Conservation (phyloP, 1,140 invertebrate genomes). For the Apis florea region DNA sequence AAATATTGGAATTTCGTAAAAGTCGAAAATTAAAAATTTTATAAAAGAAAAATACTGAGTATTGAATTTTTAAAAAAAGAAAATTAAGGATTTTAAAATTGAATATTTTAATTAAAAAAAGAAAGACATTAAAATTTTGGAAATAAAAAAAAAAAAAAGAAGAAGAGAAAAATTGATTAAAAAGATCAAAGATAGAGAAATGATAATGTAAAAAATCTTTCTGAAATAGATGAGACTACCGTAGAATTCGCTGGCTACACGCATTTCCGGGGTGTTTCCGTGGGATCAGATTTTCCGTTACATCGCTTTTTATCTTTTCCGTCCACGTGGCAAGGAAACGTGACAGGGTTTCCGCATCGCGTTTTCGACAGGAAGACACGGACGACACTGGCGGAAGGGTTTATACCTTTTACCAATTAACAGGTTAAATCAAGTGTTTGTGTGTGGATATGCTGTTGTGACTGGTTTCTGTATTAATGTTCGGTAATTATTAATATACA, state of each 20-base stretch:
- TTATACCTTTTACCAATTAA: slow-evolving; percentile 24
- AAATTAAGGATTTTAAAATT: no score
- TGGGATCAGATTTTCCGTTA: slow-evolving; percentile 50
- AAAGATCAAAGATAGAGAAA: neutral
- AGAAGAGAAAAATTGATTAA: neutral
- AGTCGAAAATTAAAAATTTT: neutral
- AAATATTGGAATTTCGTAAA: neutral
- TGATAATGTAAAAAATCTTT: neutral
- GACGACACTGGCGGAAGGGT: slow-evolving; percentile 6
- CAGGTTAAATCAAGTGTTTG: neutral
- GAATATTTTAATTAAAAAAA: no score
- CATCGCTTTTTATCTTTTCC: slow-evolving; percentile 50
- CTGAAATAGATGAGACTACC: neutral
- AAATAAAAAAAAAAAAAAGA: neutral
- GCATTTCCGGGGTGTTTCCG: slow-evolving; percentile 55
- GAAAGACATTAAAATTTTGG: neutral
- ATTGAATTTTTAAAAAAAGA: neutral
- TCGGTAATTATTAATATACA: neutral
- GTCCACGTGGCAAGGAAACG: slow-evolving; percentile 50
- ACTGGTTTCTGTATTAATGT: neutral
- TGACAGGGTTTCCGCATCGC: slow-evolving; percentile 46
- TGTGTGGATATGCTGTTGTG: neutral
- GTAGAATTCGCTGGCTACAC: slow-evolving; percentile 17
- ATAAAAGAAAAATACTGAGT: neutral
- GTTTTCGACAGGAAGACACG: slow-evolving; percentile 36